Conservation (phyloP, 1,140 invertebrate species). For the Psix sp. region DNA sequence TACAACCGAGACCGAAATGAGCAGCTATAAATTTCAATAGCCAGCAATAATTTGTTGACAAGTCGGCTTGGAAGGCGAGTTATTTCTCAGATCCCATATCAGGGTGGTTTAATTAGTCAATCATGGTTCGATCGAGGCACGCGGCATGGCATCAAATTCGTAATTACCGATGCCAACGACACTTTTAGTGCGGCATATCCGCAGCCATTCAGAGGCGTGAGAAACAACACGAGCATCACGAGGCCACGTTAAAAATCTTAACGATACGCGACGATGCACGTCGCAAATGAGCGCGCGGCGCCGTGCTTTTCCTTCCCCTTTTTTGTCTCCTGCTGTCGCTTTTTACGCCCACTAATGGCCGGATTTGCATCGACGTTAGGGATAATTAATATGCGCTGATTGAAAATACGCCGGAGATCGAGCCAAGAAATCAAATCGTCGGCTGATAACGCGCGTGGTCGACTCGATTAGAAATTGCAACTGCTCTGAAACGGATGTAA, state of each 20-base stretch:
- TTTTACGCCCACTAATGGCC: conserved; percentile 21
- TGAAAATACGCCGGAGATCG: conserved; percentile 15
- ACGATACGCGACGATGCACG: conserved; percentile 33
- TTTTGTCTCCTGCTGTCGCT: neutral
- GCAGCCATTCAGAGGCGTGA: conserved; percentile 22
- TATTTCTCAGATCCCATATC: conserved; percentile 19
- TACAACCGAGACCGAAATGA: conserved; percentile 13
- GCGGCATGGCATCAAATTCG: conserved; percentile 43
- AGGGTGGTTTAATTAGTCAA: conserved; percentile 45
- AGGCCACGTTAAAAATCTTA: conserved; percentile 30
- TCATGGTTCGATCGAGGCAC: conserved; percentile 42
- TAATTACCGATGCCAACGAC: conserved; percentile 52
- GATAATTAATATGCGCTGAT: conserved; percentile 45
- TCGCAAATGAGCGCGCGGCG: conserved; percentile 26
- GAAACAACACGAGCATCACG: conserved; percentile 30
- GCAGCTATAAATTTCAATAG: conserved; percentile 24
- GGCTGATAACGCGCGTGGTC: conserved; percentile 43
- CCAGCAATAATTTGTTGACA: conserved; percentile 5
- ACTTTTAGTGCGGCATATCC: conserved; percentile 49
- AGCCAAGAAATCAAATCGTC: conserved; percentile 34
- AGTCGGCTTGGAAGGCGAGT: conserved; percentile 28
- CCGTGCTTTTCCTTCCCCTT: conserved; percentile 9
- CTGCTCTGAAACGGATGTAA: conserved; percentile 46
- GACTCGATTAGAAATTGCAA: conserved; percentile 49
- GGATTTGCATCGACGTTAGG: conserved; percentile 31